phyloP scores from a whole-genome alignment of 2,113 vertebrate genomes.

The Heterotilapia buettikoferi region DNA sequence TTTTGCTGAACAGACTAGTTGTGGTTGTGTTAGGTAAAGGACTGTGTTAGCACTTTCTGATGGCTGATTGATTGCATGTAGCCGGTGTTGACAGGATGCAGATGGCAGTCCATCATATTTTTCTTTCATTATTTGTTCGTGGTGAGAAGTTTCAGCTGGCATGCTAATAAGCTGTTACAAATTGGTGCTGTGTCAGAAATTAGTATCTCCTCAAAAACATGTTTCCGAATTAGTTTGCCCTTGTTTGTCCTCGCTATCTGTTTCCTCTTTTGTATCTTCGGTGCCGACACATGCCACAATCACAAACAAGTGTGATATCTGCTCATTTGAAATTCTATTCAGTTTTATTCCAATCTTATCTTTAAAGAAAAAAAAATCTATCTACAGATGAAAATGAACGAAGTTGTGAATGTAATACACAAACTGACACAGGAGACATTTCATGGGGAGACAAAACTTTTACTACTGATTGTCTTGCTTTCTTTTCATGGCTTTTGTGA shows the following conservation, averaged over 20 bases:
- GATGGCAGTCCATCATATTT: conserved; percentile 54
- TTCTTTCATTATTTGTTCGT: conserved; percentile 43
- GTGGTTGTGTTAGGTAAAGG: background rate
- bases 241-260: conserved; percentile 1
- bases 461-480: background rate
- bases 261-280: background rate
- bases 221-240: background rate
- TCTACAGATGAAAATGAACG: background rate
- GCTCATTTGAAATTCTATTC: background rate
- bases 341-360: background rate
- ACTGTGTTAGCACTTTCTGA: background rate
- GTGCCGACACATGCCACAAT: background rate
- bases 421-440: background rate
- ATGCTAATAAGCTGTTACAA: conserved; percentile 36
- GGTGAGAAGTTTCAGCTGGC: conserved; percentile 31
- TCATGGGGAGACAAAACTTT: background rate
- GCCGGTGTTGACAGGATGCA: conserved; percentile 42
- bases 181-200: conserved; percentile 19
- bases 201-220: background rate
- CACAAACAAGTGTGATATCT: background rate
- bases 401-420: background rate
- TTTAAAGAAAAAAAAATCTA: background rate
- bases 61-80: conserved; percentile 50
- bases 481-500: background rate
- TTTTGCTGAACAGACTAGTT: background rate